These are phyloP conservation scores for Syrphus vitripennis DNA, from an alignment of 2,888 invertebrate species.

Conservation along the genomic window DNA sequence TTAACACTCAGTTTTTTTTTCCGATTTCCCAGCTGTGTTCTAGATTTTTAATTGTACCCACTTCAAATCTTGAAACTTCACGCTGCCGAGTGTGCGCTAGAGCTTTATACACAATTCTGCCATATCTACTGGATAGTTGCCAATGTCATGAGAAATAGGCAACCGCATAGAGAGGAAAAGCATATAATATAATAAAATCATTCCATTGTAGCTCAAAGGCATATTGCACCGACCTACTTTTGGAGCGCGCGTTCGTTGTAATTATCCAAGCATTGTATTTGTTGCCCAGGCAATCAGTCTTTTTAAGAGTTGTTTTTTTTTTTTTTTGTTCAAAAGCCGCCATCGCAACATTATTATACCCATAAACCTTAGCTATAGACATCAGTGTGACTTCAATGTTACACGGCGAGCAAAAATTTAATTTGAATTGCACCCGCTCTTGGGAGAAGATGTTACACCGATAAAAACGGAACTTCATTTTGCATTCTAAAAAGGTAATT, in stretches of 20 bases:
- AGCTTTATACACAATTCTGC: slow-evolving; percentile 55
- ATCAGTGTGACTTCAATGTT: slow-evolving; percentile 52
- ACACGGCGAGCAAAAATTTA: slow-evolving; percentile 42
- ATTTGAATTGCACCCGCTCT: slow-evolving; percentile 68
- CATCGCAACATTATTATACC: background rate
- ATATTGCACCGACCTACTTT: slow-evolving; percentile 71
- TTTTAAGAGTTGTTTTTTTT: background rate
- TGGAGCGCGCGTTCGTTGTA: slow-evolving; percentile 37
- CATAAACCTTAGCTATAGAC: background rate
- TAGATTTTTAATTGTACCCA: slow-evolving; percentile 65
- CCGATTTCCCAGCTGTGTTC: slow-evolving; percentile 67
- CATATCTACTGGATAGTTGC: slow-evolving; percentile 34
- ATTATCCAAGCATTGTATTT: slow-evolving; percentile 66
- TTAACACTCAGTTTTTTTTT: slow-evolving; percentile 52
- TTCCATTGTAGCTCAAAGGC: slow-evolving; percentile 68
- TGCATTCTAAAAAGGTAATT: slow-evolving; percentile 50
- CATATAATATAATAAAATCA: slow-evolving; percentile 53
- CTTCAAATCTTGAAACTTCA: slow-evolving; percentile 57
- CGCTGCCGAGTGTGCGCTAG: background rate
- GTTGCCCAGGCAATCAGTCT: slow-evolving; percentile 37
- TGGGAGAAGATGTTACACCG: slow-evolving; percentile 54
- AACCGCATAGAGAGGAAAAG: slow-evolving; percentile 51
- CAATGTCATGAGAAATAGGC: slow-evolving; percentile 71
- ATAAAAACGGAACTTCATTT: slow-evolving; percentile 54
- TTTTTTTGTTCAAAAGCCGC: background rate